Conservation (phyloP, 1,140 invertebrate genomes). For the Cydia strobilella region DNA sequence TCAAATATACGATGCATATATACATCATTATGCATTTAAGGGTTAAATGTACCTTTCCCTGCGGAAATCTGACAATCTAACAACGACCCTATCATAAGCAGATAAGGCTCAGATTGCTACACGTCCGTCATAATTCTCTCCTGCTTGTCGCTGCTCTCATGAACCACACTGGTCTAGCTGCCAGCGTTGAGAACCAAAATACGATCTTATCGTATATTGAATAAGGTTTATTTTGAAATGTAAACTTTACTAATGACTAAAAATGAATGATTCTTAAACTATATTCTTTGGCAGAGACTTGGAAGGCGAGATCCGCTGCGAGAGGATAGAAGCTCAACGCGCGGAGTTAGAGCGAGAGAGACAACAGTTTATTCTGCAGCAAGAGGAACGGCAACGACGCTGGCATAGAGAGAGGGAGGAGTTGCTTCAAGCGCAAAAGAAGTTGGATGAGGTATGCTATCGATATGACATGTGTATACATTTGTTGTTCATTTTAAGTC, state of each 20-base stretch:
- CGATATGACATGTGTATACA: too few relatives aligned
- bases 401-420: slow-evolving; percentile 73
- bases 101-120: too few relatives aligned
- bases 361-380: slow-evolving; percentile 74
- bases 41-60: too few relatives aligned
- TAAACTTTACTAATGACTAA: background rate
- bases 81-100: too few relatives aligned
- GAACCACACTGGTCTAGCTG: slow-evolving; percentile 84
- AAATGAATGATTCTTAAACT: slow-evolving; percentile 33
- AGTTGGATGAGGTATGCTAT: slow-evolving; percentile 80
- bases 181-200: slow-evolving; percentile 86
- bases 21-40: too few relatives aligned
- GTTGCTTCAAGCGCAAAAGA: slow-evolving; percentile 78
- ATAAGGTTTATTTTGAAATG: background rate
- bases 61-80: too few relatives aligned
- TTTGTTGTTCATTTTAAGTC: too few relatives aligned
- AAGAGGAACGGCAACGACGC: slow-evolving; percentile 68
- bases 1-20: too few relatives aligned
- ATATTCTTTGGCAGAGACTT: slow-evolving; percentile 58
- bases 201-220: slow-evolving; percentile 58
- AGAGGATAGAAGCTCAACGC: slow-evolving; percentile 78
- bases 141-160: background rate
- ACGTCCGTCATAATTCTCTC: background rate
- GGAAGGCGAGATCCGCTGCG: slow-evolving; percentile 76
- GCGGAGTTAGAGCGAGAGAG: slow-evolving; percentile 79